phyloP scores from a whole-genome alignment of 2,113 vertebrate genomes.

The Corythornis vintsioides region DNA sequence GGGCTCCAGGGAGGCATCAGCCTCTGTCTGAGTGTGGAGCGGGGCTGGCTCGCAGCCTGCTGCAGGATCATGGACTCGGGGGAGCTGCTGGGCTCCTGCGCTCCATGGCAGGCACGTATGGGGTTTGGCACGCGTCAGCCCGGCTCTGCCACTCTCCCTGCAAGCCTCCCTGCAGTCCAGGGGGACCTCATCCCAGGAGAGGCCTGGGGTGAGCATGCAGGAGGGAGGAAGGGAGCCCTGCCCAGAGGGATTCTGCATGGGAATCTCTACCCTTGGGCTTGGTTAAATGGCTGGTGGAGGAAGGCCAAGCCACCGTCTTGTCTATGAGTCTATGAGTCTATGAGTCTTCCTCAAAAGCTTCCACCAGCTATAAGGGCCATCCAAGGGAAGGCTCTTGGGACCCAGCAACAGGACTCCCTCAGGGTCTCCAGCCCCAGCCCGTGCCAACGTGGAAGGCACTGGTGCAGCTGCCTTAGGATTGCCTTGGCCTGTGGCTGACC shows the following conservation, averaged over 20 bases:
- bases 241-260: neutral
- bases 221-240: neutral
- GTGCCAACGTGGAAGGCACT: neutral
- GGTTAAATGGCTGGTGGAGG: neutral
- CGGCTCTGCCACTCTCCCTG: accelerated
- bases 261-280: neutral
- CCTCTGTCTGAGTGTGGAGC: neutral
- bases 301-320: neutral
- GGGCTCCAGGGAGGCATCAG: neutral
- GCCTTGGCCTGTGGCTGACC: neutral
- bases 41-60: neutral
- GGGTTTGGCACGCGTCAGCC: neutral
- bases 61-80: neutral
- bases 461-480: neutral
- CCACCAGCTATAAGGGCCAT: accelerated
- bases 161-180: neutral
- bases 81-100: neutral
- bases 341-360: conserved; percentile 4
- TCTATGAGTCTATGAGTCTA: no score
- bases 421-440: neutral
- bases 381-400: neutral
- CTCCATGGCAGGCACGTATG: accelerated
- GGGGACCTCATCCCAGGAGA: accelerated
- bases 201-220: neutral
- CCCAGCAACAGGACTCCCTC: accelerated